Evolutionary conservation across 2,888 invertebrate species (phyloP).

Genomic region (Pteria penguin): DNA sequence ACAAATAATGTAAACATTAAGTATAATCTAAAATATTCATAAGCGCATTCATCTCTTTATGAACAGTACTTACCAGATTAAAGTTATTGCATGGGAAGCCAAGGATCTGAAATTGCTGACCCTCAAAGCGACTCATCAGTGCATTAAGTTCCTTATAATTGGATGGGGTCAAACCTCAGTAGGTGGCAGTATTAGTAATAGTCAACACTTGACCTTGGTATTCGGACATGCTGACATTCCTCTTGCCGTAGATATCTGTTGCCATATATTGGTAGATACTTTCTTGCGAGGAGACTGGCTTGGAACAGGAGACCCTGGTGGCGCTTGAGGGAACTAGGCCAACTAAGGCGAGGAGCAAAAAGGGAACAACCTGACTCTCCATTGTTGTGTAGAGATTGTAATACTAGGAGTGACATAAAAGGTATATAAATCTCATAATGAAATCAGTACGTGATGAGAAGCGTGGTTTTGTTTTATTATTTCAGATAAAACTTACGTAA

Average conservation of each 20-base stretch:
- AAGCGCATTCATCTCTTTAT: no score
- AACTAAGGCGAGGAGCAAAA: not conserved
- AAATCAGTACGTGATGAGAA: no score
- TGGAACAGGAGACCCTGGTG: constrained; percentile 12
- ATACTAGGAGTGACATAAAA: no score
- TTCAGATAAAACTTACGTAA: no score
- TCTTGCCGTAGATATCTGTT: constrained; percentile 47
- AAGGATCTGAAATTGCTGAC: constrained; percentile 75
- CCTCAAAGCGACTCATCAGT: constrained; percentile 77
- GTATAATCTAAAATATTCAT: no score
- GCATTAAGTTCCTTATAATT: constrained; percentile 81
- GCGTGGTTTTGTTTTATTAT: no score
- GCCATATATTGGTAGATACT: constrained; percentile 54
- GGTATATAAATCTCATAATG: no score
- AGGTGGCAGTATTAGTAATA: constrained; percentile 81
- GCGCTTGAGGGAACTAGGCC: not conserved
- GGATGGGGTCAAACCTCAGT: constrained; percentile 80
- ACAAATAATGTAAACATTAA: no score
- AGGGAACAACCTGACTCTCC: not conserved
- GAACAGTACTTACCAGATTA: constrained; percentile 69
- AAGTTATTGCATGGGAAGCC: constrained; percentile 81
- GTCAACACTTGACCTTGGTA: constrained; percentile 69
- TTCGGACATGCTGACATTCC: constrained; percentile 25
- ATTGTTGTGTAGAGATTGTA: no score
- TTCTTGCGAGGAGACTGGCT: constrained; percentile 11